Base-by-base conservation (phyloP, 1,140 invertebrate genomes). In the Meloidogyne chitwoodi region DNA sequence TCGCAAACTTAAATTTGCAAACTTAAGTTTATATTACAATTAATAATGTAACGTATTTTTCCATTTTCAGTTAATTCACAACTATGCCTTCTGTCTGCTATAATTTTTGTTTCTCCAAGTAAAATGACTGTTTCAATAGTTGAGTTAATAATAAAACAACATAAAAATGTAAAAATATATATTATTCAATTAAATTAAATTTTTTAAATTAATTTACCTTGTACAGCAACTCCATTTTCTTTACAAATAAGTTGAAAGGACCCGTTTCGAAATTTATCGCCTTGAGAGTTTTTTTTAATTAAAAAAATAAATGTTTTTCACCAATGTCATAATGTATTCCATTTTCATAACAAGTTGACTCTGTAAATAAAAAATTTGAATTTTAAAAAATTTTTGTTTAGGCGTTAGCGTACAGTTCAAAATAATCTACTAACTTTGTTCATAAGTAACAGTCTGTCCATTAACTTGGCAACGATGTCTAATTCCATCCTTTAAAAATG, bases 281-380 rank as follows among this genome's bases (percentile, higher is more conserved):
- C 71, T 72, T 3, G 22, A 38, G 8, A 29, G 10, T 24, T 27
- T 56, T 44, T 71, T 10, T 8, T 31, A 5, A 5, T 61, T 11
- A 71, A 61, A 16, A n/a, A 61, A 61, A 61, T 24, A 24, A 10
- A 29, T 31, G 29, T 31, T 19, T 12, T 61, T 29, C 19, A 26
- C 84, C 84, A 70, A 87, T 75, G 44, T 85, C 80, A 71, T 85
- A 85, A 74, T 85, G 80, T n/a, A 79, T 81, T 64, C 84, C 81
- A 65, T 85, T 86, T 68, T 87, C 84, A 70, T 81, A 87, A 34
- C 84, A 85, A 31, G 87, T 86, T 11, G 84, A 82, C 41, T 80
- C 84, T 84, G 62, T 84, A n/a, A n/a, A n/a, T 41, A n/a, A 82
- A 61, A 6, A 61, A 8, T 61, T 19, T 14, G 14, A 69, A 38